Evolutionary conservation across 92 coral and sea anemone genomes (phyloP).

Genomic region (Zoanthus sociatus): DNA sequence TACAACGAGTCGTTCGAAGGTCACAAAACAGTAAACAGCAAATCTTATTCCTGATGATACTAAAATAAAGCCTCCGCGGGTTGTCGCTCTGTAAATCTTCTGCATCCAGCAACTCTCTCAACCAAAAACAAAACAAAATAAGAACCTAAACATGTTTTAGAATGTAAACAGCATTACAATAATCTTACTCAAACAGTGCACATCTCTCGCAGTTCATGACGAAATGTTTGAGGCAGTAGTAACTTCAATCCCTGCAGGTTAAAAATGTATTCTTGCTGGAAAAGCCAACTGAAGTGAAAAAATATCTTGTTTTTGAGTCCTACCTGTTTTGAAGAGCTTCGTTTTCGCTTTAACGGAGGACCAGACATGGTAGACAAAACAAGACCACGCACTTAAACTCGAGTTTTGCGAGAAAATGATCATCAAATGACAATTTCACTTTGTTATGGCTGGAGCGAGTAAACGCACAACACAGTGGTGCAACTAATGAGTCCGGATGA

Average conservation of each 20-base stretch:
- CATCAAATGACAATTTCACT: background rate
- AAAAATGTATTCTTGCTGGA: background rate
- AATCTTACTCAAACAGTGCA: background rate
- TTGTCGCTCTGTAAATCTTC: background rate
- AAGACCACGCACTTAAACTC: background rate
- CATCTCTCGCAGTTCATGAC: background rate
- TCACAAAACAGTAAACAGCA: background rate
- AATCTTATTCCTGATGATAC: background rate
- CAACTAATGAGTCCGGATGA: background rate
- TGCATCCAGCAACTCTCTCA: background rate
- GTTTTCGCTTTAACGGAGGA: constrained; percentile 37
- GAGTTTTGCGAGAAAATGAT: background rate
- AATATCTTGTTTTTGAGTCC: background rate
- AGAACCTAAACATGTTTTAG: background rate
- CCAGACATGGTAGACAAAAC: constrained; percentile 11
- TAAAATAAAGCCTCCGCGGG: background rate
- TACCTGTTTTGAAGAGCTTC: constrained; percentile 41
- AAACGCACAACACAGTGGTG: background rate
- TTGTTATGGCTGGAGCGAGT: constrained; percentile 17
- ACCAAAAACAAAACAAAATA: background rate
- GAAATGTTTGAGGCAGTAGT: background rate
- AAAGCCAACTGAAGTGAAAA: background rate
- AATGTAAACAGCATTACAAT: background rate
- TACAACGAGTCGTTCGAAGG: background rate
- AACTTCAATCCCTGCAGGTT: background rate